Evolutionary conservation across 2,888 invertebrate species (phyloP).

Genomic region (Phania funesta): DNA sequence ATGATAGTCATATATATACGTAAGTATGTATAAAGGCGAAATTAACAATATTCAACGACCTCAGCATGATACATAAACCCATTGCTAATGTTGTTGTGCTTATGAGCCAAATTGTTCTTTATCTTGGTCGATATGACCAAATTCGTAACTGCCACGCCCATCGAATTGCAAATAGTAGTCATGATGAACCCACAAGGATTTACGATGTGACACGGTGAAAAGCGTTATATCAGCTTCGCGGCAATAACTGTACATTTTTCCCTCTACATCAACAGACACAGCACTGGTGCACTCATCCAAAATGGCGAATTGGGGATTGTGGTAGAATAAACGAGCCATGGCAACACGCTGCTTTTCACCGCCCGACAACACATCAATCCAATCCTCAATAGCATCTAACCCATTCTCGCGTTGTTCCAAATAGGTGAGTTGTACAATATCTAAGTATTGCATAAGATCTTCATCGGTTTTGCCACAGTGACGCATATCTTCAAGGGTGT

Average conservation of each 20-base stretch:
- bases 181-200: conserved; percentile 98
- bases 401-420: conserved; percentile 91
- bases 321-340: conserved; percentile 98
- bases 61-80: not conserved
- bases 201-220: conserved; percentile 98
- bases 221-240: conserved; percentile 92
- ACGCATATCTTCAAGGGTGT: conserved; percentile 91
- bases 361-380: conserved; percentile 99
- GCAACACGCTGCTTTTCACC: conserved; percentile 99
- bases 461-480: conserved; percentile 89
- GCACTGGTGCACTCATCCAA: conserved; percentile 99
- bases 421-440: conserved; percentile 91
- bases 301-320: conserved; percentile 98
- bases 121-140: conserved; percentile 90
- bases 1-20: conserved; percentile 45
- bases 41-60: not conserved
- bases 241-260: conserved; percentile 97
- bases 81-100: conserved; percentile 12
- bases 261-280: conserved; percentile 99
- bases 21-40: not conserved
- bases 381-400: conserved; percentile 96
- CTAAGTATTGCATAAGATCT: conserved; percentile 88
- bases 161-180: conserved; percentile 98
- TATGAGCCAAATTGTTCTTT: conserved; percentile 97
- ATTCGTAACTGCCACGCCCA: conserved; percentile 94